Percentiles rank a stretch among this genome's conserved stretches.
These are phyloP conservation scores for Holothuria leucospilota DNA, from an alignment of 53 echinoderm and acorn worm genomes.

Conservation along the genomic window DNA sequence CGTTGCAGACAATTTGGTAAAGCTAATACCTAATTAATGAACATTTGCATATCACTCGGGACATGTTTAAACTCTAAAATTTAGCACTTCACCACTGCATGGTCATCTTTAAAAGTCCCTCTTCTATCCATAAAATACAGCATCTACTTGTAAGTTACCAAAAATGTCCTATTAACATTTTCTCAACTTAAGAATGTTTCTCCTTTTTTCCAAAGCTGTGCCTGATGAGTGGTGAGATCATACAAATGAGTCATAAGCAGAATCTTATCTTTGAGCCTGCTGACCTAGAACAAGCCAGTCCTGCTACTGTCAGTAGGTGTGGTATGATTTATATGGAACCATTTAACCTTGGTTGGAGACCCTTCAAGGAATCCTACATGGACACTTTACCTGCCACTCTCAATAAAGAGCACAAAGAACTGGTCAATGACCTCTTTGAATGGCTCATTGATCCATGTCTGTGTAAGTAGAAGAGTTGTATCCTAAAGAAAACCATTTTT, in stretches of 20 bases:
- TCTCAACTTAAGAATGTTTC: background rate
- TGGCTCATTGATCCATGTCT: slow-evolving; percentile 97
- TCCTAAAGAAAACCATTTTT: background rate
- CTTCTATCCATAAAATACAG: too few relatives aligned
- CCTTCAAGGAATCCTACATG: slow-evolving; percentile 94
- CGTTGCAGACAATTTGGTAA: too few relatives aligned
- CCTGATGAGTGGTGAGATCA: slow-evolving; percentile 99
- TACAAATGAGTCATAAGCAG: slow-evolving; percentile 98
- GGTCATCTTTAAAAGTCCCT: too few relatives aligned
- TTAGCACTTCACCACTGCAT: too few relatives aligned
- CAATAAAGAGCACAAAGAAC: slow-evolving; percentile 74
- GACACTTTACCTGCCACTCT: slow-evolving; percentile 79
- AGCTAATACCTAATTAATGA: too few relatives aligned
- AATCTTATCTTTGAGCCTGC: slow-evolving; percentile 97
- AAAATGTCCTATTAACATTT: too few relatives aligned
- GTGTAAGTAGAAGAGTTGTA: slow-evolving; percentile 55
- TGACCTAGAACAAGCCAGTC: slow-evolving; percentile 98
- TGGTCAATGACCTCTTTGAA: slow-evolving; percentile 95
- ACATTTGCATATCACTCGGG: too few relatives aligned
- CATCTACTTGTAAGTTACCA: too few relatives aligned
- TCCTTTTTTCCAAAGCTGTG: slow-evolving; percentile 70
- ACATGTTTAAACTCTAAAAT: too few relatives aligned
- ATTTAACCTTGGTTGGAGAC: slow-evolving; percentile 96
- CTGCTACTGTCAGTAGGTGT: slow-evolving; percentile 95
- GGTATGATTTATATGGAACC: slow-evolving; percentile 99